Conservation (phyloP, 2,888 invertebrate species). For the Himalopsyche anomala region DNA sequence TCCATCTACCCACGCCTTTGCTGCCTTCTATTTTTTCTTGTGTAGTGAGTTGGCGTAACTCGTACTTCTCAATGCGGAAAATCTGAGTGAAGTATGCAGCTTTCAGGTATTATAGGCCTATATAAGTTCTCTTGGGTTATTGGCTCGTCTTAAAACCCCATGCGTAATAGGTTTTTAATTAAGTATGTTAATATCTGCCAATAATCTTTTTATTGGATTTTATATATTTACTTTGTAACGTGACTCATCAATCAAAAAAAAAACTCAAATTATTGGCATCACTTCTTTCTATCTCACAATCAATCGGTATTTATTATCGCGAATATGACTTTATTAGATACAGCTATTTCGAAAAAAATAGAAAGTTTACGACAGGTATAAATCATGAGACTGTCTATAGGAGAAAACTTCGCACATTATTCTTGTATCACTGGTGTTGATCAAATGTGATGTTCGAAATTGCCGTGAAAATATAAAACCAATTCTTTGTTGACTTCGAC, state of each 20-base stretch:
- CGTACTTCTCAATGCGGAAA: no score
- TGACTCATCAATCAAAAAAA: not conserved
- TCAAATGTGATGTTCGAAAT: conserved; percentile 31
- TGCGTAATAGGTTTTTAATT: no score
- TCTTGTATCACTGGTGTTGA: not conserved
- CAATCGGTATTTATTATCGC: conserved; percentile 1
- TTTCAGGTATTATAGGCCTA: no score
- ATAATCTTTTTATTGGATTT: not conserved
- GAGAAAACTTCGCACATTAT: conserved; percentile 35
- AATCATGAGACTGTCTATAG: not conserved
- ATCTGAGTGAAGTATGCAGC: no score
- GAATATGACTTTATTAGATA: conserved; percentile 3
- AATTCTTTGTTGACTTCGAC: conserved; percentile 2
- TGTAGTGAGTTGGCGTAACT: no score
- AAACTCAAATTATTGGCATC: not conserved
- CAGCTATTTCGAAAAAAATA: not conserved
- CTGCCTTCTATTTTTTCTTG: no score
- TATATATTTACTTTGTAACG: not conserved
- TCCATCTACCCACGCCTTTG: no score
- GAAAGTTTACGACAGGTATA: conserved; percentile 18
- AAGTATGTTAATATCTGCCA: no score
- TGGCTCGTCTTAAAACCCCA: no score
- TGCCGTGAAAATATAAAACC: conserved; percentile 10
- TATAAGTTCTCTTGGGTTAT: no score
- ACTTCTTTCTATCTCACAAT: not conserved